phyloP scores from a whole-genome alignment of 2,797 vertebrate species.

The Enteromius thamalakanensis region DNA sequence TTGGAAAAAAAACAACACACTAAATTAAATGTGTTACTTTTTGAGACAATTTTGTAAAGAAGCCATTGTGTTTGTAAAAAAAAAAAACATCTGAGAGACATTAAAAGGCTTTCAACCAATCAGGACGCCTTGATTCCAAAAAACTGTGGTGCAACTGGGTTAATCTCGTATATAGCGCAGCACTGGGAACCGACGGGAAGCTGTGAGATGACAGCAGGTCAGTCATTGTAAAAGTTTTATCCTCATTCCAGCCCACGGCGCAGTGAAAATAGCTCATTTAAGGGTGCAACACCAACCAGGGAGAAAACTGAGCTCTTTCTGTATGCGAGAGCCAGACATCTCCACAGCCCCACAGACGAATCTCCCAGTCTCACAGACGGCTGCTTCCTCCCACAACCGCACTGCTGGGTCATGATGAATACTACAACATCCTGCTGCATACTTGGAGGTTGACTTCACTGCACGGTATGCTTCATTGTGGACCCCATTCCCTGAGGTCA shows the following conservation, averaged over 20 bases:
- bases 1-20: neutral
- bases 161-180: neutral
- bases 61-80: neutral
- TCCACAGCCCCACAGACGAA: constrained; percentile 7
- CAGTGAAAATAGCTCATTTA: constrained; percentile 26
- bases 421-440: constrained; percentile 35
- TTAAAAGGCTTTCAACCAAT: neutral
- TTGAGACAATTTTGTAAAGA: neutral
- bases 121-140: neutral
- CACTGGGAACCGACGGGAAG: neutral
- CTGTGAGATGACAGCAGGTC: constrained; percentile 3
- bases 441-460: constrained; percentile 20
- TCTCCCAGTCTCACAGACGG: constrained; percentile 19
- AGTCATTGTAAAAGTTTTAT: neutral
- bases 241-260: constrained; percentile 24
- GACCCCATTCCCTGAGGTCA: constrained; percentile 10
- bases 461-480: neutral
- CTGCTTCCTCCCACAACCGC: constrained; percentile 33
- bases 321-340: constrained; percentile 15
- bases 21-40: neutral
- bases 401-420: constrained; percentile 29
- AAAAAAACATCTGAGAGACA: neutral
- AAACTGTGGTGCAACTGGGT: constrained; percentile 1
- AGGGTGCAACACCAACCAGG: constrained; percentile 11
- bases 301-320: constrained; percentile 8